Evolutionary conservation across 1,140 invertebrate species (phyloP), one percentile per base, ranked within the genome.

Genomic region (Drosophila novamexicana): DNA sequence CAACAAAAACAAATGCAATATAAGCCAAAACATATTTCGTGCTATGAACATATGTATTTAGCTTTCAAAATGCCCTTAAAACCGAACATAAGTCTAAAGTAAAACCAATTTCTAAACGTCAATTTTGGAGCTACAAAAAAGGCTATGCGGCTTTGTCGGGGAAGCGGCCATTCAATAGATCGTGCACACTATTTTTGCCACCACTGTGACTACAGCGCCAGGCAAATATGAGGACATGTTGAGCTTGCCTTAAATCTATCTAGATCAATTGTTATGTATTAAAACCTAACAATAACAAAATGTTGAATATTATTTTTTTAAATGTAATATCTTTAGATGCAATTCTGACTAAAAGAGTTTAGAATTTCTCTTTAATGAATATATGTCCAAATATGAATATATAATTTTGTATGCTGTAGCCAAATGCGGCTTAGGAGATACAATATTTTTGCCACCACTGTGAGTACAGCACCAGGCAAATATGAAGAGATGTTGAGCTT

Each of bases 21-120:
- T 42, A 58, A 61, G n/a, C 0, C 10, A 49, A 65, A 65, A 40
- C 14, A 64, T 47, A 47, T 57, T 57, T 42, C 29, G 4, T 36
- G 42, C 50, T 36, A 44, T 22, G 39, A 9, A 10, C 54, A 34
- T 18, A 18, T 18, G 18, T 14, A 56, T 54, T 22, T 36, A 22
- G 50, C 54, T 57, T 42, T 57, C 39, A 34, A 42, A 29, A 57
- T n/a, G 36, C 34, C 52, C 36, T 56, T 58, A 44, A 58, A 32
- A n/a, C 1, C 1, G n/a, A 39, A 36, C 34, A 54, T 39, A 39
- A 54, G 9, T 37, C 53, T 6, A 32, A 34, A 12, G 1, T 12
- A 37, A 18, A n/a, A 8, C 8, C 52, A 34, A 36, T 53, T 36
- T 36, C 32, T 16, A 14, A 53, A 6, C 16, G 34, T 36, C 7